Base-by-base conservation (phyloP, 1,140 invertebrate species). In the Aculops lycopersici region DNA sequence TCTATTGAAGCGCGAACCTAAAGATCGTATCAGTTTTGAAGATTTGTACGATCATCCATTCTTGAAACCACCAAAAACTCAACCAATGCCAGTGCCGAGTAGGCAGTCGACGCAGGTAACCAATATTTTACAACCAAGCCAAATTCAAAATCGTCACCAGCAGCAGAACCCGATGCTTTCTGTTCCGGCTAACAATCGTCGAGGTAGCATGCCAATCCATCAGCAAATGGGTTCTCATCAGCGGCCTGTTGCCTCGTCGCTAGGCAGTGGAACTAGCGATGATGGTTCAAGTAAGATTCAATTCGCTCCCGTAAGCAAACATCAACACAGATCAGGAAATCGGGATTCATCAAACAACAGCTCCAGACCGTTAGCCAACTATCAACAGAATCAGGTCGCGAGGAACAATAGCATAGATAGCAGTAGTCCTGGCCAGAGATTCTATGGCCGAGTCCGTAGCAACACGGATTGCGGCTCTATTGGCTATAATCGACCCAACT, bases 1-100 rank as follows among this genome's bases (percentile, higher is more conserved):
- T 43, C 62, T 95, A 37, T 58, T 97, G 46, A 74, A 81, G 47
- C 67, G 86, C 41, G 92, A 92, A 61, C 72, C 90, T 15, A 71
- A 70, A 51, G 86, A 95, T 54, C 65, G 90, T 42, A 86, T 98
- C 64, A 71, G 79, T 41, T 95, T 95, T 60, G 80, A 90, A 48
- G 68, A 69, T 42, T 90, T 92, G 61, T 92, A 90, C 61, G 72
- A 68, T 53, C 84, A 94, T 60, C 64, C 71, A 35, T 92, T 92
- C 58, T 62, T 90, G 41, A 69, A 45, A 44, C 12, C n/a, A n/a
- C 37, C n/a, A 8, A 38, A 15, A 18, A 18, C 37, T 38, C 17
- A n/a, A 36, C 40, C 40, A 8, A 8, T 43, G 20, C 13, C 40
- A 13, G 37, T 42, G 19, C 41, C 41, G 5, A 20, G 40, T 15